A percentile compares a stretch with the other conserved stretches of the same genome.
phyloP scores from a whole-genome alignment of 2,888 invertebrate species.

The Lottia gigantea region DNA sequence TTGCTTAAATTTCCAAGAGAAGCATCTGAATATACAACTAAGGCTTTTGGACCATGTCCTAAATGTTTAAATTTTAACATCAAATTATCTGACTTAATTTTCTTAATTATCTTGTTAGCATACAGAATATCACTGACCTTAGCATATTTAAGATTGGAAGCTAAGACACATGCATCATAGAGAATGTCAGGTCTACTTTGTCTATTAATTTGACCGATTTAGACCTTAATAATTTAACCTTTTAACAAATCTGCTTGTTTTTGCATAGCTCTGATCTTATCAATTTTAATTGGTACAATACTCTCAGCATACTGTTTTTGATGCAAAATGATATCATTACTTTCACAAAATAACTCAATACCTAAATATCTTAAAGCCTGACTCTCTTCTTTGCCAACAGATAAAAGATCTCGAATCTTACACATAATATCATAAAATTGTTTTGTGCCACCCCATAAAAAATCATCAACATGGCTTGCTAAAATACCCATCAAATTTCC shows the following conservation, averaged over 20 bases:
- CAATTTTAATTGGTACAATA: background rate
- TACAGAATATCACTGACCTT: constrained; percentile 9
- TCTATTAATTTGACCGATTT: constrained; percentile 11
- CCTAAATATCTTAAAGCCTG: constrained; percentile 19
- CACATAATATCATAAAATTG: constrained; percentile 18
- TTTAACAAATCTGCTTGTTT: background rate
- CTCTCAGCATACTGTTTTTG: background rate
- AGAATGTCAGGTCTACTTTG: background rate
- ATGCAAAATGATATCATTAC: constrained; percentile 1
- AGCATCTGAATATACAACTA: background rate
- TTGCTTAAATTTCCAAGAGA: background rate
- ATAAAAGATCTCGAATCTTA: constrained; percentile 12
- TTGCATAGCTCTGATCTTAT: background rate
- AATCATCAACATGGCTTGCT: constrained; percentile 25
- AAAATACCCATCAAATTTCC: constrained; percentile 12
- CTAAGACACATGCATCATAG: constrained; percentile 2
- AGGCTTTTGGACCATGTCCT: background rate
- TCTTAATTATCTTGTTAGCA: constrained; percentile 18
- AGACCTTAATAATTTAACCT: constrained; percentile 9
- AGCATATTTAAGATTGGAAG: background rate
- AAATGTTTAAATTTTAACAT: background rate
- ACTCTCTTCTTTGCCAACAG: constrained; percentile 19
- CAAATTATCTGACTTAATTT: constrained; percentile 14
- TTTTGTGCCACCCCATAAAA: constrained; percentile 17
- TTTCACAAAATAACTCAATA: constrained; percentile 5